These are phyloP conservation scores for Hydrophis major DNA, from an alignment of 2,797 vertebrate species.

Conservation along the genomic window DNA sequence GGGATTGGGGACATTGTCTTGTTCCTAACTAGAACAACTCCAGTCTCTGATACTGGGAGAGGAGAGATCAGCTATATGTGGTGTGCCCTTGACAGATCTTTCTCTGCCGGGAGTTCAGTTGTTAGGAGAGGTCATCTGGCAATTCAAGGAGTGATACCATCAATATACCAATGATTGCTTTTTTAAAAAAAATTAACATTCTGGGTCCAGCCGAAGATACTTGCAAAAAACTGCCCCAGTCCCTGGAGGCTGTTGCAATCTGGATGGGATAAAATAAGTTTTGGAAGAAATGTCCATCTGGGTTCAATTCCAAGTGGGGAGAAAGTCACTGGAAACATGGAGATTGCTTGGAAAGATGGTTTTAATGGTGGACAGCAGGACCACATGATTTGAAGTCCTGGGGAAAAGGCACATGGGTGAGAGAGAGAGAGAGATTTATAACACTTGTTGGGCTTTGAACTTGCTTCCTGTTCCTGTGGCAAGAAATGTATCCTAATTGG, in stretches of 20 bases:
- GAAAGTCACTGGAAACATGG: too few species aligned
- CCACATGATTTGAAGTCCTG: too few species aligned
- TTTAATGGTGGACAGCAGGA: too few species aligned
- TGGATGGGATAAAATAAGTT: background rate
- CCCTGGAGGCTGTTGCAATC: background rate
- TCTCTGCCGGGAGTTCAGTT: background rate
- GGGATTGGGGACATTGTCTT: background rate
- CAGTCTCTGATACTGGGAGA: background rate
- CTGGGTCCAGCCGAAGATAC: background rate
- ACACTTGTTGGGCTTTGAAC: too few species aligned
- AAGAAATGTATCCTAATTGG: too few species aligned
- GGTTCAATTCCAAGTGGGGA: too few species aligned
- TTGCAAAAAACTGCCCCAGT: background rate
- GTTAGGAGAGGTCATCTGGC: too few species aligned
- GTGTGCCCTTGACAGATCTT: background rate
- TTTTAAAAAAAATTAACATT: background rate
- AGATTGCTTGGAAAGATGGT: too few species aligned
- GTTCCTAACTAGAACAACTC: background rate
- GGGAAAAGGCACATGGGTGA: too few species aligned
- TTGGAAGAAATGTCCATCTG: too few species aligned
- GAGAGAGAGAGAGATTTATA: too few species aligned
- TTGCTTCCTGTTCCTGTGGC: too few species aligned
- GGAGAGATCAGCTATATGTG: background rate
- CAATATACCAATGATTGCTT: background rate
- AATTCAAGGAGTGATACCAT: background rate